Base-by-base conservation (phyloP, 2,113 vertebrate genomes). In the Pitta sordida region DNA sequence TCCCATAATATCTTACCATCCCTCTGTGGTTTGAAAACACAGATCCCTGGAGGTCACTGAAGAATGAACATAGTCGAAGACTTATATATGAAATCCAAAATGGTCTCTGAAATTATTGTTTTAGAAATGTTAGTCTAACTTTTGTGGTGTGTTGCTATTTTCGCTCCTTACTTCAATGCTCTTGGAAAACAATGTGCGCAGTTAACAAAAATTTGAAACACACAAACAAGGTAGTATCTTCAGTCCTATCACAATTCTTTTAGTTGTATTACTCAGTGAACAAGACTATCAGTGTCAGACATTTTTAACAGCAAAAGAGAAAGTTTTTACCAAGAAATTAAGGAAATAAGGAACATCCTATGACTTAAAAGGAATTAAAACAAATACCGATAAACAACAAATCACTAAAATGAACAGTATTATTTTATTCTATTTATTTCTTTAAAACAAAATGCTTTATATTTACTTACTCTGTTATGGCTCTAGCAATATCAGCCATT, bases 141-240 rank as follows among this genome's bases (percentile, higher is more conserved):
- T 71, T 87, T 85, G 52, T n/a, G 22, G 49, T 80, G 29, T 26
- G 11, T 41, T 56, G 17, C 9, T 70, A 51, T 51, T 86, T 83
- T 75, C 80, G 20, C 26, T 41, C 6, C 34, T 73, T 65, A 27
- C 43, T 70, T 36, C 41, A 69, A 12, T 39, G 39, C 23, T 86
- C 55, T 62, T 53, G 30, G 46, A 53, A 88, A 93, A 55, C 15
- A 22, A 18, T 0, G 2, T 10, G 27, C 41, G 18, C 13, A 36
- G 46, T 81, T 49, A 58, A 27, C 20, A 83, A 34, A 46, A 83
- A 63, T 65, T 5, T 23, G 24, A 69, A 22, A 41, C 56, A 46
- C 0, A 0, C 14, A 77, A 76, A 34, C 22, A 83, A 56, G 60
- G 53, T 10, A 3, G 0, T 53, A 53, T 27, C 16, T 77, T 88